These are phyloP conservation scores for Petrolisthes manimaculis DNA, from an alignment of 2,888 invertebrate genomes.

Conservation along the genomic window DNA sequence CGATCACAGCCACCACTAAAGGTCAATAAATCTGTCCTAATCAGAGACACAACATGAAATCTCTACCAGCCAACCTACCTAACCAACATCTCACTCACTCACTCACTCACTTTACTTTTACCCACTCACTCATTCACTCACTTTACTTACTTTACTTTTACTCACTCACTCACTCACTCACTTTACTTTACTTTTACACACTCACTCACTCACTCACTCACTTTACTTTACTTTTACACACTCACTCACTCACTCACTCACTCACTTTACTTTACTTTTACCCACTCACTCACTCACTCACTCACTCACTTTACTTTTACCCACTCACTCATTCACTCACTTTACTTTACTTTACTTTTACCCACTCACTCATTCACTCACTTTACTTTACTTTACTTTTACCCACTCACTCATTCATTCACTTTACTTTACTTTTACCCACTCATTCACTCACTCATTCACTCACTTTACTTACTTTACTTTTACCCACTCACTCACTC, in stretches of 20 bases:
- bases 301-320: neutral
- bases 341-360: neutral
- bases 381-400: neutral
- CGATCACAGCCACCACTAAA: neutral
- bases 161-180: neutral
- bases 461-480: neutral
- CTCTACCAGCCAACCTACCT: neutral
- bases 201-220: conserved; percentile 9
- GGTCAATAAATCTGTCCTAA: neutral
- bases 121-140: neutral
- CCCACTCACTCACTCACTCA: neutral
- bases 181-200: neutral
- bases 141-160: too few relatives aligned
- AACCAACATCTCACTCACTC: neutral
- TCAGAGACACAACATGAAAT: neutral
- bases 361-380: neutral
- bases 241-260: neutral
- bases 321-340: neutral
- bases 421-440: neutral
- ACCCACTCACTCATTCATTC: neutral
- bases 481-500: neutral
- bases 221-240: neutral
- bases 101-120: neutral
- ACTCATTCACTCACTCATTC: neutral
- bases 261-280: neutral